A percentile compares a stretch with the other conserved stretches of the same genome.
Conservation (phyloP, 2,888 invertebrate species). For the Tetropium fuscum region DNA sequence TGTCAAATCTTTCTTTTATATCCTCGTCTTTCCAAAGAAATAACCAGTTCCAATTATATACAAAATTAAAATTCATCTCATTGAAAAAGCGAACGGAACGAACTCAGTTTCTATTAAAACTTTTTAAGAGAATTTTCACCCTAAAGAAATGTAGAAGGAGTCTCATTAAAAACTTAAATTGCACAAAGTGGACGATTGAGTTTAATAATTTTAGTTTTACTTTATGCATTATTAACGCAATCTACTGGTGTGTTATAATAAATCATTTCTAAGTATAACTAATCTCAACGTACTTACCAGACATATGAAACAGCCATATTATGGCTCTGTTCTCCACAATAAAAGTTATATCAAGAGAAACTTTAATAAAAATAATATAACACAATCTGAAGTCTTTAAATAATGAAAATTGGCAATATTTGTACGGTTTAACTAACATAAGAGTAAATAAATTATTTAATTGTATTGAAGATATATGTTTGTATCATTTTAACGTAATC, state of each 20-base stretch:
- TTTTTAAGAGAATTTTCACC: constrained; percentile 64
- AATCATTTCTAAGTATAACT: no score
- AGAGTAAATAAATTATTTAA: no score
- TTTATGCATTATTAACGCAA: constrained; percentile 11
- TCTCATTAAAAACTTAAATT: constrained; percentile 66
- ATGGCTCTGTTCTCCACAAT: no score
- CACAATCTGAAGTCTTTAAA: no score
- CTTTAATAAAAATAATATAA: no score
- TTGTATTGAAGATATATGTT: no score
- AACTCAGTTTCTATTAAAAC: constrained; percentile 65
- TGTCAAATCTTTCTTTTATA: constrained; percentile 49
- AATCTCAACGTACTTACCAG: no score
- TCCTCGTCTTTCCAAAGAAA: constrained; percentile 59
- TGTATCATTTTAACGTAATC: no score
- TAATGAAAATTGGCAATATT: no score
- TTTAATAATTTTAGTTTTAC: constrained; percentile 43
- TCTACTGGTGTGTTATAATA: background rate
- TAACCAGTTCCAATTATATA: constrained; percentile 65
- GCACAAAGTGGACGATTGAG: constrained; percentile 63
- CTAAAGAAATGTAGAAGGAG: constrained; percentile 59
- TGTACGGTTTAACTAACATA: no score
- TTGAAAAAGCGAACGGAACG: constrained; percentile 65
- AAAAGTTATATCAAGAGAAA: no score
- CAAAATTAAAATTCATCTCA: constrained; percentile 67
- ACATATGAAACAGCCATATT: no score